Evolutionary conservation across 92 coral and sea anemone genomes (phyloP).

Genomic region (Metridium senile): DNA sequence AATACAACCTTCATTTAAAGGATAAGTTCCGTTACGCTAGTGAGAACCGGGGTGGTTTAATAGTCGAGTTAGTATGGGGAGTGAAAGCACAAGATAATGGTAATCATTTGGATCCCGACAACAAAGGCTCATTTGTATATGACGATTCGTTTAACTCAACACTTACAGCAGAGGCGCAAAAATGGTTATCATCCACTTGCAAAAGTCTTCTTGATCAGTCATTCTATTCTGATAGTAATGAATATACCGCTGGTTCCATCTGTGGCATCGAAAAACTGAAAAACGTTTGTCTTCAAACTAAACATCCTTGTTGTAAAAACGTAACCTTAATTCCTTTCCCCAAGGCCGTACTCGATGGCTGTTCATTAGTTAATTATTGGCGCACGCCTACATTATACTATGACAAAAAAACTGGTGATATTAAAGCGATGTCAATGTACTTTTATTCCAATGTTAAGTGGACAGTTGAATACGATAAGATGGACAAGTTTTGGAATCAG

Average conservation of each 20-base stretch:
- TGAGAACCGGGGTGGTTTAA: slow-evolving; percentile 22
- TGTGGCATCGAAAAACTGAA: slow-evolving; percentile 49
- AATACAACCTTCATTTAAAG: slow-evolving; percentile 74
- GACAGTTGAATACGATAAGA: slow-evolving; percentile 55
- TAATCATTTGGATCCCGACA: slow-evolving; percentile 72
- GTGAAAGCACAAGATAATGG: slow-evolving; percentile 85
- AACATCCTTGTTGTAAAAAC: slow-evolving; percentile 32
- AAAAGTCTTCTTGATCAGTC: slow-evolving; percentile 48
- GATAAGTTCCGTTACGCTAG: slow-evolving; percentile 66
- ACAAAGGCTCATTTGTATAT: slow-evolving; percentile 69
- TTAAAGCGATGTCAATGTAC: slow-evolving; percentile 44
- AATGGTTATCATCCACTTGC: slow-evolving; percentile 69
- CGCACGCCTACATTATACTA: slow-evolving; percentile 19
- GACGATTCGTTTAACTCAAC: slow-evolving; percentile 62
- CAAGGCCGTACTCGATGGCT: slow-evolving; percentile 27
- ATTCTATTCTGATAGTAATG: slow-evolving; percentile 37
- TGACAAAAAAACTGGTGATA: slow-evolving; percentile 23
- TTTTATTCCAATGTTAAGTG: slow-evolving; percentile 59
- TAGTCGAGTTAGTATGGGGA: slow-evolving; percentile 69
- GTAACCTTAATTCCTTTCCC: slow-evolving; percentile 62
- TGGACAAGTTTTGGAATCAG: slow-evolving; percentile 74
- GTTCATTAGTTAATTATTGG: slow-evolving; percentile 10
- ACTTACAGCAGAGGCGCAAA: slow-evolving; percentile 64
- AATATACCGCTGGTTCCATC: background rate
- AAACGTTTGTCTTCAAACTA: background rate